A percentile compares a stretch with the other conserved stretches of the same genome.
Evolutionary conservation across 2,888 invertebrate genomes (phyloP).

Genomic region (Sialis lutaria): DNA sequence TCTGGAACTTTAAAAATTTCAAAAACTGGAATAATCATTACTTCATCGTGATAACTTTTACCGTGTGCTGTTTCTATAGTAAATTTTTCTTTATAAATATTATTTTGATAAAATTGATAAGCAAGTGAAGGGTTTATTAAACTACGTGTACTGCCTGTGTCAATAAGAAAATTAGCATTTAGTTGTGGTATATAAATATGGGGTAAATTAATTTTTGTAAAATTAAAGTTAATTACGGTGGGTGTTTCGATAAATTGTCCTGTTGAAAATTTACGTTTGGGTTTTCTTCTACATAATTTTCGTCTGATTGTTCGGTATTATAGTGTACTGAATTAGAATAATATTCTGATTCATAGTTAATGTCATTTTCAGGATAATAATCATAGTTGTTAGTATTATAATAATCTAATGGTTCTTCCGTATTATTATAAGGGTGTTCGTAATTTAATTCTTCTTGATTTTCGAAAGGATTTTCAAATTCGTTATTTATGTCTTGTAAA

Average conservation of each 20-base stretch:
- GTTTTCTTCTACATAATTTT: neutral
- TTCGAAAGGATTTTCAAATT: neutral
- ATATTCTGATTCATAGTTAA: neutral
- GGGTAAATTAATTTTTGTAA: slow-evolving; percentile 3
- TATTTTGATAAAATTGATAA: neutral
- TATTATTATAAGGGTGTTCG: neutral
- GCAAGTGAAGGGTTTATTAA: slow-evolving; percentile 7
- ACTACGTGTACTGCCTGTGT: slow-evolving; percentile 8
- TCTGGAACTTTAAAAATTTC: neutral
- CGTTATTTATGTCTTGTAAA: neutral
- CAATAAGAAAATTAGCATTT: slow-evolving; percentile 8
- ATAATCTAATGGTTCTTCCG: neutral
- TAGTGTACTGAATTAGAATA: neutral
- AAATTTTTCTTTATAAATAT: neutral
- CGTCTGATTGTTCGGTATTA: neutral
- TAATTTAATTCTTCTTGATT: neutral
- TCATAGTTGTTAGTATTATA: neutral
- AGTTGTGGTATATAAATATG: slow-evolving; percentile 8
- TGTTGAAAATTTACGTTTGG: neutral
- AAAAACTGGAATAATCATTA: neutral
- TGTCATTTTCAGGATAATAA: neutral
- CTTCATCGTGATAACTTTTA: neutral
- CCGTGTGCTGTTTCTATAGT: neutral
- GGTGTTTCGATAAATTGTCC: neutral
- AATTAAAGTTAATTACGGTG: slow-evolving; percentile 6